A percentile compares a stretch with the other conserved stretches of the same genome.
Evolutionary conservation across 2,797 vertebrate genomes (phyloP).

Genomic region (Helarctos malayanus): DNA sequence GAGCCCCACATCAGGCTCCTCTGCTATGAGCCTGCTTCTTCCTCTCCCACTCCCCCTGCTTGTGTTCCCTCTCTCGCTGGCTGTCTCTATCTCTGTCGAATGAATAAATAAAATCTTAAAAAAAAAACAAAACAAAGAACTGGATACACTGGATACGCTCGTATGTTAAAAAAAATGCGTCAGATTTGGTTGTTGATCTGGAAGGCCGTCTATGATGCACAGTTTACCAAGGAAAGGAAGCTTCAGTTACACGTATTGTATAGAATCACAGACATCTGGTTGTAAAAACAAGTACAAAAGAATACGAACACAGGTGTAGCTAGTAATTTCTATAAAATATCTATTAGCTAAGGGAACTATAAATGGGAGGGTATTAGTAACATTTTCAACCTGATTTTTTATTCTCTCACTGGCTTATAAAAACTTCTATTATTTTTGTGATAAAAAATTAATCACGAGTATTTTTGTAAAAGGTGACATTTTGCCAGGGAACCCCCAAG

Average conservation of each 20-base stretch:
- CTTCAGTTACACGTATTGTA: not conserved
- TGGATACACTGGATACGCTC: not conserved
- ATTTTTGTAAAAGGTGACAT: conserved; percentile 45
- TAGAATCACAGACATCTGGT: not conserved
- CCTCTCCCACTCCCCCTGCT: too few species aligned
- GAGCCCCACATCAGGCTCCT: too few species aligned
- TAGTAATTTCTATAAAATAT: not conserved
- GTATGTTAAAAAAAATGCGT: not conserved
- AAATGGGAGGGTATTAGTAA: not conserved
- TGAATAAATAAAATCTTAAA: too few species aligned
- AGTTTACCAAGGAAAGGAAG: not conserved
- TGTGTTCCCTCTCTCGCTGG: too few species aligned
- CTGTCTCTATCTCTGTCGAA: too few species aligned
- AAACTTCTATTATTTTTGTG: not conserved
- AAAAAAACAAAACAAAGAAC: not conserved
- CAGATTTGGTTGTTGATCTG: not conserved
- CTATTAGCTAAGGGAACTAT: not conserved
- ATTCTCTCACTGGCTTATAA: not conserved
- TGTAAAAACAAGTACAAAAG: not conserved
- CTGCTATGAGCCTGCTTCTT: too few species aligned
- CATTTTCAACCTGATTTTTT: conserved; percentile 11
- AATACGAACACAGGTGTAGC: not conserved
- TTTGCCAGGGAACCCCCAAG: not conserved
- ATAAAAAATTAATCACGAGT: not conserved
- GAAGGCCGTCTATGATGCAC: not conserved